Base-by-base conservation (phyloP, 2,797 vertebrate species). In the Cirrhinus mrigala region DNA sequence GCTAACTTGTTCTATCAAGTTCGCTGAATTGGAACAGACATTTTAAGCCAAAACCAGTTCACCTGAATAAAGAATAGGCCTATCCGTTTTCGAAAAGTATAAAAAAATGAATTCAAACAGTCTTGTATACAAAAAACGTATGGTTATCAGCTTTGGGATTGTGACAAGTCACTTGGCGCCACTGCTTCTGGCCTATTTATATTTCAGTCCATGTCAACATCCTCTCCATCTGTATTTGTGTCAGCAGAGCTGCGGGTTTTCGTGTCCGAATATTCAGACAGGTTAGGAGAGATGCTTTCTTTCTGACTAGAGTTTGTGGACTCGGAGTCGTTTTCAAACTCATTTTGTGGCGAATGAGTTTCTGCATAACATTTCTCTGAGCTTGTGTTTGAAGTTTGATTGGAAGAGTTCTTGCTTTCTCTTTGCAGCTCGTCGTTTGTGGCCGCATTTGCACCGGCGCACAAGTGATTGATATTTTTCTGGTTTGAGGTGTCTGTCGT, bases 171-270 rank as follows among this genome's bases (percentile, higher is more conserved):
- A 73, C 78, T 85, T 74, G 75, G 29, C 24, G 27, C 83, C 74
- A 27, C 70, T 16, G 37, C 46, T 76, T 22, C 78, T 69, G 33
- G 2, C 20, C 2, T 14, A 20, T 86, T 20, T 79, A 37, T 29
- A 68, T 90, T 91, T 96, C 92, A 97, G 95, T 97, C 96, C 97
- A 97, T 96, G 90, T 97, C 96, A 86, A 96, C 92, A 69, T 97
- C 96, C 90, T 97, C 97, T 86, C 96, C 95, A 81, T 97, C 97
- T 83, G 93, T 93, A 85, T 91, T 92, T 87, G 93, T 91, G 90
- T 92, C 92, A 0, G 90, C 81, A 33, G 92, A 93, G 93, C 91
- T 1, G 94, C 91, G 84, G 90, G 94, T 89, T 91, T 92, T 92
- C 85, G 89, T 84, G 88, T 94, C 92, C 48, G 92, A 89, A 92